Base-by-base conservation (phyloP, 2,888 invertebrate species). In the Tetanocera ferruginea region DNA sequence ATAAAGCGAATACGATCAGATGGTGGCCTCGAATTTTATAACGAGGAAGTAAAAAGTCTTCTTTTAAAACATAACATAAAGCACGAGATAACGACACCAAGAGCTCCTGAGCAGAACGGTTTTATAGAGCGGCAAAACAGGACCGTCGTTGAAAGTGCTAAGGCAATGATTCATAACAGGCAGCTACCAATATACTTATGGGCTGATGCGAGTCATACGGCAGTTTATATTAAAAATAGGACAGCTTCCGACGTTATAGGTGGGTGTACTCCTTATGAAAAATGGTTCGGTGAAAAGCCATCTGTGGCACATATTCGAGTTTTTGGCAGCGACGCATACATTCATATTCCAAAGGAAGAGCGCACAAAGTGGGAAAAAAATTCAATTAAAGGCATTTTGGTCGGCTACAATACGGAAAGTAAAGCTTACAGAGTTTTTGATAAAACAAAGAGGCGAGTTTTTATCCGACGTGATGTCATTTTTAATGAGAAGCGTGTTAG, bases 401-500 rank as follows among this genome's bases (percentile, higher is more conserved):
- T n/a, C n/a, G n/a, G n/a, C n/a, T n/a, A n/a, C n/a, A n/a, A n/a
- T n/a, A n/a, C n/a, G n/a, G n/a, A n/a, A n/a, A n/a, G n/a, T n/a
- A n/a, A n/a, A n/a, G n/a, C n/a, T n/a, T n/a, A n/a, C n/a, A n/a
- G n/a, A n/a, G n/a, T n/a, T n/a, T n/a, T n/a, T n/a, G n/a, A n/a
- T n/a, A n/a, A n/a, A n/a, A n/a, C n/a, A n/a, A n/a, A n/a, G n/a
- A n/a, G n/a, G n/a, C n/a, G n/a, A n/a, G n/a, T n/a, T n/a, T n/a
- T n/a, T n/a, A n/a, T n/a, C n/a, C n/a, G n/a, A n/a, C n/a, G n/a
- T n/a, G 77, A n/a, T n/a, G 67, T 77, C 80, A 67, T 66, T 79
- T 14, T 67, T 78, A 9, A 77, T 77, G n/a, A 81, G 80, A 74
- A 80, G 79, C 77, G 76, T 80, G 28, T 69, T 64, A 64, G 80